phyloP scores from a whole-genome alignment of 37 sponge, comb jelly and placozoan species.

The Spongilla lacustris region DNA sequence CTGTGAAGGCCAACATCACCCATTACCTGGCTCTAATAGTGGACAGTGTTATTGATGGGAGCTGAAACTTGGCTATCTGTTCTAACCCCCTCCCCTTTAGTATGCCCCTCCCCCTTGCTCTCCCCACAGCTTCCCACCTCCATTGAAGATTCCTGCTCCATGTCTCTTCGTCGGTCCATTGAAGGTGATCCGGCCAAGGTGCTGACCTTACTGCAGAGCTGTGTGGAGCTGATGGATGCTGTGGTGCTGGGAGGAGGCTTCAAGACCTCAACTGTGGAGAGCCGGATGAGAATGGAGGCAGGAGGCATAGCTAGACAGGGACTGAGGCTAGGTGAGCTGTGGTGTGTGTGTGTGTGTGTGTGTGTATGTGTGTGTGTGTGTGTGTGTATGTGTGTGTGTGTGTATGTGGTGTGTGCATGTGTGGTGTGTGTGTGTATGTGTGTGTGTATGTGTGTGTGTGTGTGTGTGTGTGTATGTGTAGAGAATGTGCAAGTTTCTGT shows the following conservation, averaged over 20 bases:
- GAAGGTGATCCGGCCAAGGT: neutral
- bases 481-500: too few relatives aligned
- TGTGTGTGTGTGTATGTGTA: too few relatives aligned
- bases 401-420: too few relatives aligned
- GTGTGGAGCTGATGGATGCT: conserved; percentile 53
- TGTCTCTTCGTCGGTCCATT: neutral
- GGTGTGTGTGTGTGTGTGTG: neutral
- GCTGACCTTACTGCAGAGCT: neutral
- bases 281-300: conserved; percentile 70
- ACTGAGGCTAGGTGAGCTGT: conserved; percentile 84
- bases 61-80: too few relatives aligned
- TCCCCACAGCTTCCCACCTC: conserved; percentile 4
- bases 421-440: too few relatives aligned
- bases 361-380: neutral
- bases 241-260: conserved; percentile 60
- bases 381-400: too few relatives aligned
- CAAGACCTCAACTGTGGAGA: conserved; percentile 65
- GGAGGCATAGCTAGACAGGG: conserved; percentile 79
- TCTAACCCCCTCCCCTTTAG: too few relatives aligned
- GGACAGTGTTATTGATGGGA: conserved; percentile 82
- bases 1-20: conserved; percentile 45
- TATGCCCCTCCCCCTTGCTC: too few relatives aligned
- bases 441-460: too few relatives aligned
- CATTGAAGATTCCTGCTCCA: neutral
- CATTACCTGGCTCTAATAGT: conserved; percentile 73